A percentile compares a stretch with the other conserved stretches of the same genome.
Evolutionary conservation across 2,888 invertebrate genomes (phyloP).

Genomic region (Holacanthella duospinosa): DNA sequence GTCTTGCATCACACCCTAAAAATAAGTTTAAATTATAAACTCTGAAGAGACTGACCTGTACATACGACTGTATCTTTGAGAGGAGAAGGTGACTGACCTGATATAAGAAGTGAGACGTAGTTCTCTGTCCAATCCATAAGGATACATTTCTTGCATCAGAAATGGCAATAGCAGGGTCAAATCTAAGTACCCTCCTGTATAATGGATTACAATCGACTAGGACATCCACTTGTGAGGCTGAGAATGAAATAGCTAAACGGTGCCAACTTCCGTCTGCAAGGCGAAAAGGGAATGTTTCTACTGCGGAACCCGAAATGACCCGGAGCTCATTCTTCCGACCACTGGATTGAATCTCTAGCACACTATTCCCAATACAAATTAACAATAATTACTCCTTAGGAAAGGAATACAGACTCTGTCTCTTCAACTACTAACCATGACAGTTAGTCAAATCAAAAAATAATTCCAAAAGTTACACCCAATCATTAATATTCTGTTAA

Average conservation of each 20-base stretch:
- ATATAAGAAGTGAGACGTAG: conserved; percentile 71
- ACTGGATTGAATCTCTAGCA: conserved; percentile 83
- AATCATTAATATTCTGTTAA: neutral
- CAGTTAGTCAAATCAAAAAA: conserved; percentile 4
- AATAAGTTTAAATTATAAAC: conserved; percentile 20
- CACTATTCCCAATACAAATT: conserved; percentile 49
- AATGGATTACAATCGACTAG: conserved; percentile 77
- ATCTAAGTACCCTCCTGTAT: conserved; percentile 45
- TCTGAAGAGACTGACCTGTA: neutral
- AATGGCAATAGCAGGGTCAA: conserved; percentile 37
- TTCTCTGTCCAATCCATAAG: conserved; percentile 80
- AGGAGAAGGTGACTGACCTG: conserved; percentile 53
- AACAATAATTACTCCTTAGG: conserved; percentile 4
- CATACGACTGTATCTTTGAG: neutral
- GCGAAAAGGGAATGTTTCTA: conserved; percentile 77
- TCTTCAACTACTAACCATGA: no score
- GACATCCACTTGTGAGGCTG: conserved; percentile 65
- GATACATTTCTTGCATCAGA: conserved; percentile 42
- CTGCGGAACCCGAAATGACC: conserved; percentile 63
- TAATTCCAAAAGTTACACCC: conserved; percentile 5
- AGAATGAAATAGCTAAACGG: conserved; percentile 68
- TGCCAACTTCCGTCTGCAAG: conserved; percentile 83
- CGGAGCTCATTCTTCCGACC: conserved; percentile 77
- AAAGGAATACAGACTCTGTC: neutral
- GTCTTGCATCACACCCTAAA: conserved; percentile 77